A percentile compares a stretch with the other conserved stretches of the same genome.
Conservation (phyloP, 2,797 vertebrate species). For the Cyprinodon diabolis region DNA sequence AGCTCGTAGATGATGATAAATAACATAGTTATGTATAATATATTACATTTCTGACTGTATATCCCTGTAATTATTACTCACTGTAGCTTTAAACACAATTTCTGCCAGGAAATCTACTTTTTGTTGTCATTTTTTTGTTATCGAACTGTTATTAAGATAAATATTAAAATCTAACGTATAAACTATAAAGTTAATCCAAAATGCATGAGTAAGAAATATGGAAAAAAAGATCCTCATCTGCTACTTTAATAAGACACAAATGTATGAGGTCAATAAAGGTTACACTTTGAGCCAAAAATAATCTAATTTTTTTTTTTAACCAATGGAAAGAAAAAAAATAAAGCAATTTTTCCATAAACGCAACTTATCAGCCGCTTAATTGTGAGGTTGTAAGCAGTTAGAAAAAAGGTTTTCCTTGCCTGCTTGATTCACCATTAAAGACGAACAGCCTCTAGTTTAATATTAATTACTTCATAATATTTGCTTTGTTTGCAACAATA, state of each 20-base stretch:
- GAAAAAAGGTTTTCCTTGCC: not conserved
- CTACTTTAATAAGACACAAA: not conserved
- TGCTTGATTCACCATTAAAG: slow-evolving; percentile 22
- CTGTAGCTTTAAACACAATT: not conserved
- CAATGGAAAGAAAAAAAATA: not conserved
- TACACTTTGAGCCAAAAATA: not conserved
- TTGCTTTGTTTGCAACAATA: slow-evolving; percentile 34
- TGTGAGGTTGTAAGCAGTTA: not conserved
- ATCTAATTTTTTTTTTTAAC: too few species aligned
- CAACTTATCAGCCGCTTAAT: not conserved
- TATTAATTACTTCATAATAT: slow-evolving; percentile 38
- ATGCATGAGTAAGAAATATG: not conserved
- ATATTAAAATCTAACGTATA: not conserved
- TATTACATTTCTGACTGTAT: too few species aligned
- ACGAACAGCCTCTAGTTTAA: slow-evolving; percentile 14
- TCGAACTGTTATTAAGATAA: not conserved
- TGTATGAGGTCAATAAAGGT: not conserved
- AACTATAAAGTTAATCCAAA: not conserved
- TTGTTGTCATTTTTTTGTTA: not conserved
- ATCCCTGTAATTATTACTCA: too few species aligned
- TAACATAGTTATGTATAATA: too few species aligned
- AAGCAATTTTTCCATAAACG: not conserved
- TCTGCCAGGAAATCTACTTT: not conserved
- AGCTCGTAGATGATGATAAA: too few species aligned
- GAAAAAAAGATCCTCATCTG: too few species aligned